Base-by-base conservation (phyloP, 2,113 vertebrate genomes). In the Colossoma macropomum region DNA sequence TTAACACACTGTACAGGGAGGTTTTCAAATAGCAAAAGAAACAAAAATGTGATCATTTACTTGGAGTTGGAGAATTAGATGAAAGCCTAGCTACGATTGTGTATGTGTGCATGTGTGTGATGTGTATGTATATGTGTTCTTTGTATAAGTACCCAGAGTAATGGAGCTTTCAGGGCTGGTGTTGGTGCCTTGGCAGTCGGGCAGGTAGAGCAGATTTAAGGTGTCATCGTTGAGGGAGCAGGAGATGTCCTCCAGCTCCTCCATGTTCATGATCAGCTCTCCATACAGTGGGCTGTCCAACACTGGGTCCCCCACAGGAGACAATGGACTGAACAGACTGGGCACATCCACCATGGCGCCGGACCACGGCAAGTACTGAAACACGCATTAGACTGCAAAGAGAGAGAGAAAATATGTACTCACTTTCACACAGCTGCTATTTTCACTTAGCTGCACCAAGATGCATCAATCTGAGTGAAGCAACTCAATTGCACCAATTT, bases 231-330 rank as follows among this genome's bases (percentile, higher is more conserved):
- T 94, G 0, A 97, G 89, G 34, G 96, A 95, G 56, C 91, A 95
- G 1, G 96, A 96, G 62, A 97, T 92, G 56, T 97, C 95, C 23
- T 92, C 93, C 34, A 98, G 94, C 69, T 92, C 95, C 34, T 95
- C 96, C 92, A 98, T 96, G 69, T 94, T 94, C 86, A 93, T 93
- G 0, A 95, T 92, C 71, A 98, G 94, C 79, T 97, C 97, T 79
- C 95, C 96, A 48, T 95, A 96, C 12, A 99, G 92, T 0, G 97
- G 96, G 84, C 96, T 97, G 72, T 92, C 94, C 86, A 97, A 91
- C 56, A 95, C 94, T 23, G 95, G 94, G 4, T 96, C 93, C 86
- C 95, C 96, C 16, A 97, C 86, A 0, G 95, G 95, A 80, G 95
- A 95, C 0, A 96, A 94, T 0, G 96, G 91, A 74, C 94, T 94